These are phyloP conservation scores for Hetaerina titia DNA, from an alignment of 2,888 invertebrate species.

Conservation along the genomic window DNA sequence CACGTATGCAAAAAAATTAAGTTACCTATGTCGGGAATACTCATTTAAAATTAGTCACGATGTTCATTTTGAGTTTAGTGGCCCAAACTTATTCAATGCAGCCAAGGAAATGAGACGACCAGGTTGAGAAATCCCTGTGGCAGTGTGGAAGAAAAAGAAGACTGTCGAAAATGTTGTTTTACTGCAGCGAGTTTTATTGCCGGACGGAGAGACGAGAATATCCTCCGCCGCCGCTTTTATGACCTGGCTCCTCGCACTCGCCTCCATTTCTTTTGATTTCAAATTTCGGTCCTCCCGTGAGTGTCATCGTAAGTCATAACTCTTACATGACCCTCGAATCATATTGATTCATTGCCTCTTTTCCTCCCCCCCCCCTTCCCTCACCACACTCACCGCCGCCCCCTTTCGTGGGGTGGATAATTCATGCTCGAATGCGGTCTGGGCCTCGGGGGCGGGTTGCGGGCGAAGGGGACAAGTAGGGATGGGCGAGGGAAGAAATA, in stretches of 20 bases:
- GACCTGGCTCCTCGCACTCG: neutral
- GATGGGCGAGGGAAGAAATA: neutral
- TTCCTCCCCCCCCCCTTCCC: neutral
- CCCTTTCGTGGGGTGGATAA: too few relatives aligned
- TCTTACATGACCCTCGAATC: neutral
- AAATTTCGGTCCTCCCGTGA: neutral
- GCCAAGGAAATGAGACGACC: neutral
- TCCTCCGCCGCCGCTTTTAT: neutral
- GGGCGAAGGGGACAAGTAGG: neutral
- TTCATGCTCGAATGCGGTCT: neutral
- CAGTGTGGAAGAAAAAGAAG: neutral
- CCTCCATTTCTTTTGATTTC: neutral
- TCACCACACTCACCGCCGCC: too few relatives aligned
- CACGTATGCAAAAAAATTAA: too few relatives aligned
- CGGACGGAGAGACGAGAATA: neutral
- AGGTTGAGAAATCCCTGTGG: neutral
- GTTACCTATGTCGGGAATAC: too few relatives aligned
- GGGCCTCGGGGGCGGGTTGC: neutral
- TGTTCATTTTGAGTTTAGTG: neutral
- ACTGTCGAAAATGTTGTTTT: neutral
- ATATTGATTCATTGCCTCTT: neutral
- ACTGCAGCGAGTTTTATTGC: neutral
- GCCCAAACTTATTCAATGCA: neutral
- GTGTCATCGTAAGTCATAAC: conserved; percentile 1
- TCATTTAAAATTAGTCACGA: too few relatives aligned